A percentile compares a stretch with the other conserved stretches of the same genome.
phyloP scores from a whole-genome alignment of 2,888 invertebrate genomes.

The Stenchaetothrips biformis region DNA sequence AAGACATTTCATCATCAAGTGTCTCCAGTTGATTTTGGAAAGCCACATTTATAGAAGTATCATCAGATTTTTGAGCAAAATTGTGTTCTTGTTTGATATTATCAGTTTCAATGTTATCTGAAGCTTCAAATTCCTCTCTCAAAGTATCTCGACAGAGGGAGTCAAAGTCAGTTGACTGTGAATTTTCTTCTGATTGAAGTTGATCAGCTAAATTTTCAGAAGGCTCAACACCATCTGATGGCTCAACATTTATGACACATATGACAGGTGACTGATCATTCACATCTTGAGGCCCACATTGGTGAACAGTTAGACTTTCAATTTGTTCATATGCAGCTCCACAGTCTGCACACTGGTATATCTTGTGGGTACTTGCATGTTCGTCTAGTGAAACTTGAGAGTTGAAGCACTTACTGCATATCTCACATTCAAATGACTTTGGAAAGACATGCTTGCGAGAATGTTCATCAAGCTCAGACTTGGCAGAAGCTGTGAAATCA shows the following conservation, averaged over 20 bases:
- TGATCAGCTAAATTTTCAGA: neutral
- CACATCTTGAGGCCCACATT: neutral
- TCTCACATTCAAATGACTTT: constrained; percentile 33
- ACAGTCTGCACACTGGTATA: constrained; percentile 7
- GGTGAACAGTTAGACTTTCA: neutral
- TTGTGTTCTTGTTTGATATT: neutral
- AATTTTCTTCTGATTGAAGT: neutral
- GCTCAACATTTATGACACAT: neutral
- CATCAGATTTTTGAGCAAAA: neutral
- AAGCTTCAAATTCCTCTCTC: neutral
- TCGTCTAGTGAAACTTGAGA: constrained; percentile 26
- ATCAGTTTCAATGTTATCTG: neutral
- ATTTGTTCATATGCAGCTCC: constrained; percentile 16
- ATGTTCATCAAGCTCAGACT: constrained; percentile 32
- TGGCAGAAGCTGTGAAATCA: constrained; percentile 30
- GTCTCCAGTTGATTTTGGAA: neutral
- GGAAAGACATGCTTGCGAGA: constrained; percentile 33
- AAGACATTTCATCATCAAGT: constrained; percentile 10
- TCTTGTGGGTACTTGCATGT: constrained; percentile 28
- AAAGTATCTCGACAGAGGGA: neutral
- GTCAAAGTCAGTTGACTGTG: constrained; percentile 14
- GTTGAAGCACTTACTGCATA: constrained; percentile 32
- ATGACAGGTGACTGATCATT: neutral
- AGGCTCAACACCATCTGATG: neutral
- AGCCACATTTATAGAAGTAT: neutral